These are phyloP conservation scores for Drosophila colorata DNA, from an alignment of 2,888 invertebrate genomes.

Conservation along the genomic window DNA sequence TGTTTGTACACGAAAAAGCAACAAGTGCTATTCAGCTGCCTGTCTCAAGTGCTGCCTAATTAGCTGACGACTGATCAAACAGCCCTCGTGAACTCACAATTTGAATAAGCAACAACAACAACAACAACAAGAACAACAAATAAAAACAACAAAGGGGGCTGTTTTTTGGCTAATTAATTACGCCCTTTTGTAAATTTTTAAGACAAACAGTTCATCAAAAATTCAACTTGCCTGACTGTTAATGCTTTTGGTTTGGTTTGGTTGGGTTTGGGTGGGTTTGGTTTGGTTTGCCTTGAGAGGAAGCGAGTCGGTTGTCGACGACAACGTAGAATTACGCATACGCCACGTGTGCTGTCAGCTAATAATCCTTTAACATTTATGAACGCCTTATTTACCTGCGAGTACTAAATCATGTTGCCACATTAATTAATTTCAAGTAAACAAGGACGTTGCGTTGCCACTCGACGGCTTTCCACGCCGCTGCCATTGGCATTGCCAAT, in stretches of 20 bases:
- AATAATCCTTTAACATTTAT: constrained; percentile 79
- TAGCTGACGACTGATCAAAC: constrained; percentile 69
- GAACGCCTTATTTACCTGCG: constrained; percentile 77
- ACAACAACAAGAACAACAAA: constrained; percentile 12
- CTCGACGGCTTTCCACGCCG: constrained; percentile 33
- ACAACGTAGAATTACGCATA: constrained; percentile 66
- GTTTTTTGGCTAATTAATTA: constrained; percentile 74
- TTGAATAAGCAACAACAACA: constrained; percentile 48
- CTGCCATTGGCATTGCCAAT: constrained; percentile 23
- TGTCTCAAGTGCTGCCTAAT: constrained; percentile 64
- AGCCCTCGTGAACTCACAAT: constrained; percentile 53
- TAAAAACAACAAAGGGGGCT: constrained; percentile 19
- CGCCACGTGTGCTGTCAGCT: constrained; percentile 76
- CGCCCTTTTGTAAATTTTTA: constrained; percentile 74
- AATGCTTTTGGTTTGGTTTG: constrained; percentile 46
- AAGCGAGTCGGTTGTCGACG: constrained; percentile 4
- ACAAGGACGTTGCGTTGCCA: constrained; percentile 57
- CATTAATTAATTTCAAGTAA: constrained; percentile 79
- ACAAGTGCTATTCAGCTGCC: constrained; percentile 37
- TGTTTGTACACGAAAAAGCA: constrained; percentile 24
- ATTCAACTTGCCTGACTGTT: constrained; percentile 60
- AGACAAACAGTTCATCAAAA: constrained; percentile 79
- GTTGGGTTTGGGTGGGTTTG: constrained; percentile 1
- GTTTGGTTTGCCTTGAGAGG: background rate
- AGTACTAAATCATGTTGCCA: constrained; percentile 80